Evolutionary conservation across 2,888 invertebrate genomes (phyloP), one percentile per base, ranked within the genome.

Genomic region (Diaphora mendica): DNA sequence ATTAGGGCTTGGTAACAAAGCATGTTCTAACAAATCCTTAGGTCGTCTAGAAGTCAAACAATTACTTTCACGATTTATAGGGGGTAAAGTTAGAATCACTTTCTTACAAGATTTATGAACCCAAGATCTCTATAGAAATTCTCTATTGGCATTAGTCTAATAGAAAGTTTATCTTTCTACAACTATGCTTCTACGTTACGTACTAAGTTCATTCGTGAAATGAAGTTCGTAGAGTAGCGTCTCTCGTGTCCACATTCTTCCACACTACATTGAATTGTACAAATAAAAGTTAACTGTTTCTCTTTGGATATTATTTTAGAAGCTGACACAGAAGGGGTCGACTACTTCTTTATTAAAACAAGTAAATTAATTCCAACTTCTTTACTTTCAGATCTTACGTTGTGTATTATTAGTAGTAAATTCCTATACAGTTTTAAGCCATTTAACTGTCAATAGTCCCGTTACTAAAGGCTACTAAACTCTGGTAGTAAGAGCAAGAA

Each of bases 31-130:
- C 74, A 74, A 79, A 70, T 73, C 70, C 15, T 62, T 78, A 82
- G 82, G 84, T 82, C 78, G 77, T 81, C 83, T 83, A 77, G 76
- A 73, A 83, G 83, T 82, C 82, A 82, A 80, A 74, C 73, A 73
- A 75, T 79, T 80, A 76, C 77, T 72, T 83, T 73, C 15, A 64
- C 71, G 75, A 83, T 83, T 83, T 83, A 83, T 83, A 75, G 76
- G 74, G 82, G 80, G 79, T 81, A 76, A 75, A 80, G 77, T 80
- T 83, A 35, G 65, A 78, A 83, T 77, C 76, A 78, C 77, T 80
- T 77, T 78, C 82, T 72, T 76, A 71, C 70, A 77, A 80, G 78
- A 83, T 82, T 83, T 83, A 83, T 83, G 71, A 70, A 75, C 70
- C 73, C 76, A 77, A 79, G 64, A 80, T 77, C 68, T 74, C 77